Percentiles rank a stretch among this genome's conserved stretches.
phyloP scores from a whole-genome alignment of 2,113 vertebrate species.

The Nothoprocta perdicaria region DNA sequence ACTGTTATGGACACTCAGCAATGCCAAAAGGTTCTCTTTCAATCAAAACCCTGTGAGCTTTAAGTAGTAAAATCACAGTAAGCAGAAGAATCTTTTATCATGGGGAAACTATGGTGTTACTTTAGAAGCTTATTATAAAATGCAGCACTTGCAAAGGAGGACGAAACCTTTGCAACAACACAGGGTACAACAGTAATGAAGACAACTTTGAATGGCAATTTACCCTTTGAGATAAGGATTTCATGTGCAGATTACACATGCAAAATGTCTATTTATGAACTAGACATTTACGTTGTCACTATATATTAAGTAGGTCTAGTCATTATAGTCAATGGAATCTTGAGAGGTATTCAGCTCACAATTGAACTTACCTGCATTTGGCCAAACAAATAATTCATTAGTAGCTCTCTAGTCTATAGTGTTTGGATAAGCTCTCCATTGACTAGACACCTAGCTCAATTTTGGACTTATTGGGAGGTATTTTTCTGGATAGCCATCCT shows the following conservation, averaged over 20 bases:
- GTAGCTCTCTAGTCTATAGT: not conserved
- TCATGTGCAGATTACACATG: not conserved
- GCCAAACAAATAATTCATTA: not conserved
- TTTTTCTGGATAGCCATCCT: not conserved
- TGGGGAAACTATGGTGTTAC: not conserved
- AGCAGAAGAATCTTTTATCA: not conserved
- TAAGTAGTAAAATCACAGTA: not conserved
- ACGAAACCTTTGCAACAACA: not conserved
- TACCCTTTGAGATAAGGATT: not conserved
- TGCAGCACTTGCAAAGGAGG: not conserved
- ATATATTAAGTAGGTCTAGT: not conserved
- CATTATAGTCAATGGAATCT: not conserved
- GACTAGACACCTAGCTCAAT: not conserved
- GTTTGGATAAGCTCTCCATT: not conserved
- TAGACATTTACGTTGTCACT: not conserved
- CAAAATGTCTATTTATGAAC: not conserved
- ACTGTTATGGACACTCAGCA: slow-evolving; percentile 19
- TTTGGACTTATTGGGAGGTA: not conserved
- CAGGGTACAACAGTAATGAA: not conserved
- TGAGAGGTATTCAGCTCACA: not conserved
- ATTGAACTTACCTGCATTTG: not conserved
- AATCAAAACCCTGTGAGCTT: not conserved
- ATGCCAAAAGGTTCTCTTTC: slow-evolving; percentile 27
- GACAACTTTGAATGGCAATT: not conserved
- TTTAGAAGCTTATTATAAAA: not conserved